Evolutionary conservation across 2,797 vertebrate genomes (phyloP), one percentile per base, ranked within the genome.

Genomic region (Pangasius macronema): DNA sequence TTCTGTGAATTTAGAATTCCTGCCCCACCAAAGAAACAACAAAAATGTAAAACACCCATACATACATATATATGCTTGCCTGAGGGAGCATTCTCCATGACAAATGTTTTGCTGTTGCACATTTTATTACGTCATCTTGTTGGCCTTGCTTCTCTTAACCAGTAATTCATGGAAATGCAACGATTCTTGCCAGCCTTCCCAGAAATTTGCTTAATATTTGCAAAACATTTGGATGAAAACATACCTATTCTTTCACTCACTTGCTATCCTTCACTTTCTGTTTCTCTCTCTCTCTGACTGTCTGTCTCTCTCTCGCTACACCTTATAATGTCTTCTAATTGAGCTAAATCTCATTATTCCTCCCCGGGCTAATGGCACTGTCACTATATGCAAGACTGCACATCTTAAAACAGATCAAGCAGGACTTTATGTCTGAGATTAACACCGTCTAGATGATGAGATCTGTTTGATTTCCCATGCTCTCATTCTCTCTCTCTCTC

Each of bases 311-410:
- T 30, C 53, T 85, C 90, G 76, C 10, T 51, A 80, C 90, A 90
- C 83, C 90, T 88, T 70, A 53, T 87, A 86, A 90, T 87, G 83
- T 87, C 82, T 88, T 88, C 89, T 92, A 92, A 92, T 90, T 89
- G 86, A 88, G 86, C 81, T 89, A 88, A 91, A 92, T 89, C 89
- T 89, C 88, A 89, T 91, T 91, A 91, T 88, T 90, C 80, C 84
- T 89, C 30, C 46, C 82, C n/a, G 4, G 65, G 87, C 81, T 88
- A 82, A 86, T 88, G 70, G 84, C 77, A 77, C 72, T 85, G 84
- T 88, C 91, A 88, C 72, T 76, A 51, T 88, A 87, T 84, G 85
- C 76, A 85, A 81, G 57, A 42, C 46, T 53, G 53, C 80, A 87
- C 55, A 46, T 80, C 46, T 83, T 87, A 75, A 75, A 83, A 75